Evolutionary conservation across 2,113 vertebrate genomes (phyloP).

Genomic region (Mirounga angustirostris): DNA sequence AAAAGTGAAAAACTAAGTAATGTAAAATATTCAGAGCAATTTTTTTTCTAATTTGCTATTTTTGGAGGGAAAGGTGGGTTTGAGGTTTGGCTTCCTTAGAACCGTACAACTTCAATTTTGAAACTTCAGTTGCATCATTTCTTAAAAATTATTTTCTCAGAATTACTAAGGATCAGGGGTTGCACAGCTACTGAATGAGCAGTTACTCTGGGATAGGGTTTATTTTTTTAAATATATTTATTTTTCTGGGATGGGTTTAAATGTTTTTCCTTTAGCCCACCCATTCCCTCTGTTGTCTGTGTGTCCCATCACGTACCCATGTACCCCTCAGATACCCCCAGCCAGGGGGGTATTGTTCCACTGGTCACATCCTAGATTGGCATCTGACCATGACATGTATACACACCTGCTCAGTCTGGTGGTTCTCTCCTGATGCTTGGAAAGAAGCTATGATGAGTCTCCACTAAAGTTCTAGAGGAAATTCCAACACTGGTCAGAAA

Average conservation of each 20-base stretch:
- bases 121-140: neutral
- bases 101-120: neutral
- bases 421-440: neutral
- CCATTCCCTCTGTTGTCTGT: neutral
- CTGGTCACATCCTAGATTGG: neutral
- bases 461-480: neutral
- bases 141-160: neutral
- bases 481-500: neutral
- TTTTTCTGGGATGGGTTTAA: neutral
- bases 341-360: rapidly evolving
- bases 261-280: neutral
- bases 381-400: neutral
- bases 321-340: rapidly evolving
- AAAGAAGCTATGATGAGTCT: neutral
- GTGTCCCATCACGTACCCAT: rapidly evolving
- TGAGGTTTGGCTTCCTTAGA: neutral
- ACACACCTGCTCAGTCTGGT: neutral
- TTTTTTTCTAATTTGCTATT: neutral
- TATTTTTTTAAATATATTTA: neutral
- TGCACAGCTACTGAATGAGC: neutral
- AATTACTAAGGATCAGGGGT: neutral
- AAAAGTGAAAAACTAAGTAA: neutral
- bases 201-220: neutral
- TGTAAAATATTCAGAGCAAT: neutral
- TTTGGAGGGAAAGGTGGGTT: neutral